Percentiles rank a stretch among this genome's conserved stretches.
Evolutionary conservation across 2,888 invertebrate species (phyloP).

Genomic region (Camptogramma bilineatum): DNA sequence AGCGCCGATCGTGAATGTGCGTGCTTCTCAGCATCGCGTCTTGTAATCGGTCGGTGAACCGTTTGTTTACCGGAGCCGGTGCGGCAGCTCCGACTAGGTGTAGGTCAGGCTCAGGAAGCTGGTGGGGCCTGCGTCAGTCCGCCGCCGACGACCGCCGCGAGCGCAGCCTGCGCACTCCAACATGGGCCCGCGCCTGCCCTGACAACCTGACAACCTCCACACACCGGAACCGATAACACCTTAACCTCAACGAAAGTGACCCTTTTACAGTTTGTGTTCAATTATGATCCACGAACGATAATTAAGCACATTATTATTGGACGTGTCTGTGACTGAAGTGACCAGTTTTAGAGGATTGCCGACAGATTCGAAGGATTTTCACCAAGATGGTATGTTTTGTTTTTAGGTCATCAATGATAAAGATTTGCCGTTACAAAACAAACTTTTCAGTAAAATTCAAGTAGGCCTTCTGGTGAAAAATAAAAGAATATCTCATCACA

Average conservation of each 20-base stretch:
- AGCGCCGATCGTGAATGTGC: conserved; percentile 57
- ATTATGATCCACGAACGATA: conserved; percentile 71
- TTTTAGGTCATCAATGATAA: neutral
- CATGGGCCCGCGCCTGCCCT: conserved; percentile 64
- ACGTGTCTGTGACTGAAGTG: conserved; percentile 75
- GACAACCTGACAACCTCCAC: conserved; percentile 48
- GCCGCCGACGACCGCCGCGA: conserved; percentile 66
- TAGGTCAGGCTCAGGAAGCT: conserved; percentile 81
- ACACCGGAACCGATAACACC: conserved; percentile 40
- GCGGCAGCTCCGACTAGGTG: conserved; percentile 68
- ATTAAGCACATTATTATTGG: conserved; percentile 49
- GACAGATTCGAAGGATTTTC: conserved; percentile 49
- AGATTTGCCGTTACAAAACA: neutral
- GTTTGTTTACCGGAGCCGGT: conserved; percentile 81
- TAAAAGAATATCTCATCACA: conserved; percentile 61
- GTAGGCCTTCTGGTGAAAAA: conserved; percentile 37
- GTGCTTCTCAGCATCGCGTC: conserved; percentile 60
- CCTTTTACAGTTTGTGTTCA: conserved; percentile 65
- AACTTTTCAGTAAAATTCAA: neutral
- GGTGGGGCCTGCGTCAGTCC: conserved; percentile 72
- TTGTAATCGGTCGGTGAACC: conserved; percentile 83
- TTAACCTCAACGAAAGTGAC: conserved; percentile 66
- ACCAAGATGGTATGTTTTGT: conserved; percentile 66
- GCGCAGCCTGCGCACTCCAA: conserved; percentile 64
- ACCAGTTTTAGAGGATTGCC: conserved; percentile 65